Conservation (phyloP, 2,888 invertebrate genomes). For the Cosmia trapezina region DNA sequence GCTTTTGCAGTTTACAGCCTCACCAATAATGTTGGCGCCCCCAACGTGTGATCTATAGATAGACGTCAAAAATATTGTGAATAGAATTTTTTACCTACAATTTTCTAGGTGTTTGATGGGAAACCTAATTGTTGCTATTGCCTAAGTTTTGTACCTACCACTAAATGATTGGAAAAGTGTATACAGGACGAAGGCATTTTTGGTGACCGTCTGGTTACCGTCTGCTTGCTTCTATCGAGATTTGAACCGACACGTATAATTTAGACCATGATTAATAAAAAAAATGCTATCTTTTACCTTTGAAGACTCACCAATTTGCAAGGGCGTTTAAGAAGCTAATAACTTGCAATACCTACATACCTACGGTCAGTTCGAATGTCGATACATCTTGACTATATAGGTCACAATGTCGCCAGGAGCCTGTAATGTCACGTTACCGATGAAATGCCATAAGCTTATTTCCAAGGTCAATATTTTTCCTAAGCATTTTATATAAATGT, state of each 20-base stretch:
- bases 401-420: constrained; percentile 52
- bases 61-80: constrained; percentile 79
- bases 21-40: constrained; percentile 51
- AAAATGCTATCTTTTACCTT: neutral
- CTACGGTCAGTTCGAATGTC: constrained; percentile 53
- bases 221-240: constrained; percentile 59
- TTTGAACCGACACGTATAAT: constrained; percentile 38
- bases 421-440: constrained; percentile 58
- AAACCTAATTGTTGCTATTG: constrained; percentile 80
- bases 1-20: constrained; percentile 34
- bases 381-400: constrained; percentile 49
- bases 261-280: neutral
- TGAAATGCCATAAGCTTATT: constrained; percentile 65
- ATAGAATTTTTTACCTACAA: constrained; percentile 86
- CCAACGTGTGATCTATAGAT: constrained; percentile 76
- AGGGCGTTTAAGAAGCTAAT: neutral
- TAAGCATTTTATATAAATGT: constrained; percentile 62
- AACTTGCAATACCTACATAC: neutral
- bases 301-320: neutral
- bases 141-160: constrained; percentile 62
- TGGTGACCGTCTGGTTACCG: constrained; percentile 50
- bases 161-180: constrained; percentile 50
- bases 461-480: constrained; percentile 62
- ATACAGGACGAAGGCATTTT: constrained; percentile 49
- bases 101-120: constrained; percentile 82